A percentile compares a stretch with the other conserved stretches of the same genome.
Evolutionary conservation across 2,888 invertebrate species (phyloP).

Genomic region (Caenorhabditis wallacei): DNA sequence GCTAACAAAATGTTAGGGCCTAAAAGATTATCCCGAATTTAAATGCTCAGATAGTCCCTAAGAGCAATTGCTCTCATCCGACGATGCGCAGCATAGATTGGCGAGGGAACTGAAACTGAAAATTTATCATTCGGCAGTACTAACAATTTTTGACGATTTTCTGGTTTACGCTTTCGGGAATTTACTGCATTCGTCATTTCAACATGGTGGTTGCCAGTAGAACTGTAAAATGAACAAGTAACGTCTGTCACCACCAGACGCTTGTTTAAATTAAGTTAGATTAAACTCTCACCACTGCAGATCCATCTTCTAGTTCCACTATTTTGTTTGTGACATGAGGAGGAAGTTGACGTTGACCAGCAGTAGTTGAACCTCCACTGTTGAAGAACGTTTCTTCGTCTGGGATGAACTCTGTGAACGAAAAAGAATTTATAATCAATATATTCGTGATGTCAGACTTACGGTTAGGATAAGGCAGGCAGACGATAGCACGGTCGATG

Average conservation of each 20-base stretch:
- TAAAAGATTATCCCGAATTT: constrained; percentile 17
- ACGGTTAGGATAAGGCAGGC: constrained; percentile 89
- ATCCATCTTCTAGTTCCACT: constrained; percentile 78
- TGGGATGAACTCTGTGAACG: constrained; percentile 85
- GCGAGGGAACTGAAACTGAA: constrained; percentile 60
- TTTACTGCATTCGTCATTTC: constrained; percentile 60
- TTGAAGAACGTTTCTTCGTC: constrained; percentile 96
- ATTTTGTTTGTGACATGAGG: constrained; percentile 91
- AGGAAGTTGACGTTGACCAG: constrained; percentile 87
- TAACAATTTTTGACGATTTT: constrained; percentile 46
- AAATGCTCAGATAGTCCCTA: constrained; percentile 19
- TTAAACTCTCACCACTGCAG: constrained; percentile 74
- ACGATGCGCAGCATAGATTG: constrained; percentile 55
- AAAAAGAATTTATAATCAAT: not conserved
- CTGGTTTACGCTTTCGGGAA: constrained; percentile 52
- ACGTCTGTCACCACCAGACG: constrained; percentile 61
- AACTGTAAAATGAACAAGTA: constrained; percentile 64
- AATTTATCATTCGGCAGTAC: constrained; percentile 62
- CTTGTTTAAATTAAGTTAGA: constrained; percentile 13
- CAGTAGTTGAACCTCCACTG: constrained; percentile 90
- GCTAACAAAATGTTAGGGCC: not conserved
- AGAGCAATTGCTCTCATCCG: constrained; percentile 42
- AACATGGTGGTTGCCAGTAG: constrained; percentile 55
- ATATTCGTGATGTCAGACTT: no score
- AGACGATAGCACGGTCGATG: constrained; percentile 96